Base-by-base conservation (phyloP, 1,140 invertebrate species). In the Nymphalis io region DNA sequence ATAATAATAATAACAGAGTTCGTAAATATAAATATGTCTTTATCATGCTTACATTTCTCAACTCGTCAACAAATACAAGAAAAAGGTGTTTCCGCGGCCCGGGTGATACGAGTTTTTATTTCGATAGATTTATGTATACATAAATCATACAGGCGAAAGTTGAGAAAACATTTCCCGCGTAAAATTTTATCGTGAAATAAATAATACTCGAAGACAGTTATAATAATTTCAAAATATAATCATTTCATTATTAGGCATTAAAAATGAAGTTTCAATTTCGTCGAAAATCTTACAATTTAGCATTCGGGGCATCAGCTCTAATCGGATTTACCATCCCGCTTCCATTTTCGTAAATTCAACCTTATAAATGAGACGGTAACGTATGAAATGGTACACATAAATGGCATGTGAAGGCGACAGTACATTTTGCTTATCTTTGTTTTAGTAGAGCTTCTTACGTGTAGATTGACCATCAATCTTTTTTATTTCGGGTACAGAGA, bases 371-470 rank as follows among this genome's bases (percentile, higher is more conserved):
- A 20, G 8, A 27, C 1, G 20, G 5, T 53, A 63, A 15, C 33
- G 33, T 53, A 39, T 63, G 0, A 53, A 38, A 63, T 63, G 6
- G 61, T 12, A 55, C 23, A 55, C 51, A 1, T n/a, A 21, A n/a
- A 15, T 5, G 12, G n/a, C 15, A 58, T 33, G 53, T 58, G 21
- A 8, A 63, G 44, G 59, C 16, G 38, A 61, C 60, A 16, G 40
- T 27, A 23, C 60, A 27, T 63, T 63, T 44, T 65, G 53, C 39
- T 68, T 68, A 60, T 60, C 65, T 68, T 68, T 68, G 65, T 68
- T 68, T 68, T 53, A 60, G 42, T 60, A 60, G 58, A 68, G 58
- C 65, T 60, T 68, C 65, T 68, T 60, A 60, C n/a, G 33, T 46
- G 65, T 67, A 68, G 58, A 40, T 48, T 53, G 20, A n/a, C 58